Percentiles rank a stretch among this genome's conserved stretches.
Conservation (phyloP, 2,113 vertebrate species). For the Callocephalon fimbriatum region DNA sequence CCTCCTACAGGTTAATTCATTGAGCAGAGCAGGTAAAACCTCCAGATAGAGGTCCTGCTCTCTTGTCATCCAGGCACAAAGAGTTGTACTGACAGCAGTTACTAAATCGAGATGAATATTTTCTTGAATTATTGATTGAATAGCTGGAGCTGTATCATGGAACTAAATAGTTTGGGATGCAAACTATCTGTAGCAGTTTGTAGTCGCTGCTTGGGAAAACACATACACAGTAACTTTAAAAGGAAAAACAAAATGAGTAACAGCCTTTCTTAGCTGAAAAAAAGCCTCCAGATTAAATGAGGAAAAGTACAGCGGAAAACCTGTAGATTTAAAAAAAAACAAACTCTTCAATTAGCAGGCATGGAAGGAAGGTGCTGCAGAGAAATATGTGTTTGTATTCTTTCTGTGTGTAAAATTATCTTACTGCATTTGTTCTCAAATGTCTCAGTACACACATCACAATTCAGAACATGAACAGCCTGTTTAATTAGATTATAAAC, state of each 20-base stretch:
- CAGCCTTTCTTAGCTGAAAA: neutral
- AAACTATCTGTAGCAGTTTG: neutral
- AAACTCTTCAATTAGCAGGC: neutral
- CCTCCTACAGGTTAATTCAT: constrained; percentile 8
- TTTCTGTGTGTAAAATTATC: neutral
- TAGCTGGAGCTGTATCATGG: neutral
- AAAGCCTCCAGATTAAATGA: neutral
- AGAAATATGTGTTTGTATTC: neutral
- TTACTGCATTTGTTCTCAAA: neutral
- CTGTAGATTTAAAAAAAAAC: neutral
- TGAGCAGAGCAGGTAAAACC: neutral
- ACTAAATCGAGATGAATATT: neutral
- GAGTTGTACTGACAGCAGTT: neutral
- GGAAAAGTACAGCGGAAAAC: neutral
- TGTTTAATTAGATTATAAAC: neutral
- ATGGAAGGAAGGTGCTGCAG: neutral
- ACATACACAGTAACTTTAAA: neutral
- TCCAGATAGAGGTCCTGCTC: neutral
- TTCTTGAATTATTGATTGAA: neutral
- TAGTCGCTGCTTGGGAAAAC: neutral
- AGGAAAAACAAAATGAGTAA: neutral
- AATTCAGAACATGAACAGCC: neutral
- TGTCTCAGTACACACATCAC: neutral
- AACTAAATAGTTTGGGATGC: neutral
- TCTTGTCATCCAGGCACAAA: neutral